Evolutionary conservation across 2,888 invertebrate genomes (phyloP).

Genomic region (Orthosia gracilis): DNA sequence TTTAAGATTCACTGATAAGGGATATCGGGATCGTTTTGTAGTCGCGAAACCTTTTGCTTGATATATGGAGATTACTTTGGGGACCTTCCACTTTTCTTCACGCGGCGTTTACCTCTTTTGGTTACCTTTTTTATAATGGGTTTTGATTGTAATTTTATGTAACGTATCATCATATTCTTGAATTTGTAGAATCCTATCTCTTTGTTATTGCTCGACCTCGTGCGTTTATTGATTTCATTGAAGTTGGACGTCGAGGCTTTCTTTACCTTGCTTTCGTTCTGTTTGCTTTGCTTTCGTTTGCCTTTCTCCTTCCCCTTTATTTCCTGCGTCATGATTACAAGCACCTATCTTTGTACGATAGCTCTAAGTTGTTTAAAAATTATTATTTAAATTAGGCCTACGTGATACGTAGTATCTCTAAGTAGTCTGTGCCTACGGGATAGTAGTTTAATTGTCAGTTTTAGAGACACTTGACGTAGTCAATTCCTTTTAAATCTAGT

Average conservation of each 20-base stretch:
- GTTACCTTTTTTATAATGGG: constrained; percentile 61
- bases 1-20: constrained; percentile 69
- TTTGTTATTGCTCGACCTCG: constrained; percentile 76
- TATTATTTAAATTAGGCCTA: constrained; percentile 65
- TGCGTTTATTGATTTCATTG: constrained; percentile 63
- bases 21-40: constrained; percentile 59
- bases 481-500: constrained; percentile 57
- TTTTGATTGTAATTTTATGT: constrained; percentile 69
- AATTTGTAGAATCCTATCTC: constrained; percentile 81
- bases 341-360: constrained; percentile 30
- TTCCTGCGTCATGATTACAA: constrained; percentile 70
- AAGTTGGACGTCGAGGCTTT: constrained; percentile 47
- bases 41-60: constrained; percentile 65
- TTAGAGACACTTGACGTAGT: constrained; percentile 40
- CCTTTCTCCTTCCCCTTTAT: constrained; percentile 69
- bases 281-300: constrained; percentile 64
- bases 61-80: constrained; percentile 73
- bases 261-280: constrained; percentile 63
- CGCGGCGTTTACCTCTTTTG: constrained; percentile 69
- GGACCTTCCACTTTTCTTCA: constrained; percentile 70
- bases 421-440: constrained; percentile 67
- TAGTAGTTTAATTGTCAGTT: constrained; percentile 61
- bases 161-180: constrained; percentile 78
- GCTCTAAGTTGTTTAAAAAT: constrained; percentile 50
- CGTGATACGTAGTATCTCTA: constrained; percentile 54